Base-by-base conservation (phyloP, 2,797 vertebrate genomes). In the Mionectes olivaceus region DNA sequence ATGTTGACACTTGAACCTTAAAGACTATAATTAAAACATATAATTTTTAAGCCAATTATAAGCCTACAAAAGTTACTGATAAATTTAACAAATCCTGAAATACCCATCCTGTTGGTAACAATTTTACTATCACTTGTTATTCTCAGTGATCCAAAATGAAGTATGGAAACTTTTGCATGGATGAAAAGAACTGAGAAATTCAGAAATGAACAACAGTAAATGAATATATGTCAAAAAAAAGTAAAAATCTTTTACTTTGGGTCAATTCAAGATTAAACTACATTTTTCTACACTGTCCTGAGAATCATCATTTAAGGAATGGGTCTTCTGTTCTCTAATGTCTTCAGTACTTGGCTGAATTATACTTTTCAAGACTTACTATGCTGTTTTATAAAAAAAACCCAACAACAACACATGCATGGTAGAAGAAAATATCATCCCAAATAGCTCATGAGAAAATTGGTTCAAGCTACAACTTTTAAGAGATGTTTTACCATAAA, bases 361-460 rank as follows among this genome's bases (percentile, higher is more conserved):
- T 57, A 73, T 13, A 44, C 14, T 43, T 83, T 81, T 76, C 22
- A 79, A 82, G 81, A 44, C n/a, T 73, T 9, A 46, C 8, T 56
- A 13, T 27, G 2, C 13, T 37, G 19, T 12, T 71, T 61, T 61
- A 56, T 21, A 1, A 52, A 52, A 81, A 70, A 55, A 35, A 39
- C 16, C 14, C 11, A 37, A 10, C 5, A 9, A 8, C 30, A 60
- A 28, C 59, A 1, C 2, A 18, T 13, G 12, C 4, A 23, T 3
- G n/a, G 11, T 43, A 87, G 39, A 69, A 57, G 27, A 28, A 78
- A 88, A 82, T 59, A 17, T 76, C 52, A 69, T 47, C 50, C 49
- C 19, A 43, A 75, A 84, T 89, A 84, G 7, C 24, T 79, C 70
- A 50, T 69, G 64, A 55, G 79, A 87, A 70, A 89, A 89, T 57